Evolutionary conservation across 2,888 invertebrate genomes (phyloP), one percentile per base, ranked within the genome.

Genomic region (Andrena fulva): DNA sequence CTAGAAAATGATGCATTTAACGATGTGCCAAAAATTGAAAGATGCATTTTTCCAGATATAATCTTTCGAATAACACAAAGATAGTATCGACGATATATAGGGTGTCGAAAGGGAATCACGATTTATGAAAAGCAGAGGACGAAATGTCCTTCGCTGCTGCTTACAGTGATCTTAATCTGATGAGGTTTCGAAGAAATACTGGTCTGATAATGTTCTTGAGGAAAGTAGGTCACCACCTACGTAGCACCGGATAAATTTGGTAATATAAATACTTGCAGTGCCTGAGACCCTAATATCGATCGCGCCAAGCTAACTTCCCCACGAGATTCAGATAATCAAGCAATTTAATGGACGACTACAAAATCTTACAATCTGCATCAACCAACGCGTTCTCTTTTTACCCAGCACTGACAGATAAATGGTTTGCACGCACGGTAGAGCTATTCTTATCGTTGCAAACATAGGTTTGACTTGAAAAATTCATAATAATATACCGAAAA

Each of bases 161-260:
- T 20, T 12, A 16, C 5, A 42, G 42, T 2, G 4, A 33, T n/a
- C 8, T 77, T 33, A 78, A 77, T 54, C 52, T 52, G 56, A 59
- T 29, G 20, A 60, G 67, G n/a, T 76, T 67, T 56, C 7, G 7
- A 20, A 75, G 27, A 56, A 76, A 70, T 63, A 75, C 66, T 63
- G 33, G 42, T 42, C 50, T 63, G 83, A 73, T 82, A 77, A 33
- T 35, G 42, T 74, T 75, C 60, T 63, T 20, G 56, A n/a, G 24
- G 29, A 29, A 80, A 87, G 50, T 80, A 70, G 80, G 87, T 84
- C 87, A 76, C 33, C 31, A 29, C 24, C 42, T 70, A 76, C 73
- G 70, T 63, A 54, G 69, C 27, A 54, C 24, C 24, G 54, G 75
- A 73, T 82, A 79, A 86, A 84, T 80, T 86, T 80, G 80, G 84